These are phyloP conservation scores for Callochromis pleurospilus DNA, from an alignment of 2,113 vertebrate species.

Conservation along the genomic window DNA sequence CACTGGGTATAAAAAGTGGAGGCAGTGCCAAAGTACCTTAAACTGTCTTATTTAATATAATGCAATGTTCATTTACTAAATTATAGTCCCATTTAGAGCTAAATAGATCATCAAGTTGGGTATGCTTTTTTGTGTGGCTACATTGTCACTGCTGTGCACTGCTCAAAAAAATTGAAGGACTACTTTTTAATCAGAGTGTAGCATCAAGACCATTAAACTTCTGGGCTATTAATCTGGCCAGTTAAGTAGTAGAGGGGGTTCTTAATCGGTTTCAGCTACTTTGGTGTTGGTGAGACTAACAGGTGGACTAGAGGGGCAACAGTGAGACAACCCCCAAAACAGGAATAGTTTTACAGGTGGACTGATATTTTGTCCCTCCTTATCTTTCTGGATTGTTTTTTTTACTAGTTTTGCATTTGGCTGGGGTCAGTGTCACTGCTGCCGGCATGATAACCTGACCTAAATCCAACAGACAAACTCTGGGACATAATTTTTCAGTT, in stretches of 20 bases:
- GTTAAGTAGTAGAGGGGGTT: not conserved
- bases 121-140: not conserved
- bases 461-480: not conserved
- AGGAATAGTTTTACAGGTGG: not conserved
- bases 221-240: not conserved
- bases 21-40: not conserved
- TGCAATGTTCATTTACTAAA: not conserved
- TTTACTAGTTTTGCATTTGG: not conserved
- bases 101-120: not conserved
- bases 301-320: not conserved
- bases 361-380: not conserved
- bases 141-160: accelerated
- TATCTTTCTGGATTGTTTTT: not conserved
- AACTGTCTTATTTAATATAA: not conserved
- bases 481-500: not conserved
- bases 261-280: not conserved
- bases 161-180: not conserved
- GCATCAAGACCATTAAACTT: not conserved
- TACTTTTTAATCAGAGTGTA: not conserved
- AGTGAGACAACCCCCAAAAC: not conserved
- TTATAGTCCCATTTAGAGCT: not conserved
- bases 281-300: not conserved
- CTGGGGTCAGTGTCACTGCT: not conserved
- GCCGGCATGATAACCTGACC: not conserved
- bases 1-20: not conserved